A percentile compares a stretch with the other conserved stretches of the same genome.
Evolutionary conservation across 1,140 invertebrate species (phyloP).

Genomic region (Leptinotarsa lineolata): DNA sequence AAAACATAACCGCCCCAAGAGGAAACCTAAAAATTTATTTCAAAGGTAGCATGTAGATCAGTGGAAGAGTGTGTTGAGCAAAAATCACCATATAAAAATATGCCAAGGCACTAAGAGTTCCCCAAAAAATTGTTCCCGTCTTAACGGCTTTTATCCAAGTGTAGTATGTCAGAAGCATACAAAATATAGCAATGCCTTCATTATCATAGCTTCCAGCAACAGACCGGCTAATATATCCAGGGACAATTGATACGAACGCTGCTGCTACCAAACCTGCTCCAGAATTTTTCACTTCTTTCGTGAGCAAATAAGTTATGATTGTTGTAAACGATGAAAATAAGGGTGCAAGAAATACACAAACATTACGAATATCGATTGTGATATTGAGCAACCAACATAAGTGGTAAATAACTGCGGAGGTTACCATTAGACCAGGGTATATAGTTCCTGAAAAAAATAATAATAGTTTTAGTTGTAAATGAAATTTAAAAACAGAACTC

Average conservation of each 20-base stretch:
- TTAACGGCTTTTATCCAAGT: conserved; percentile 98
- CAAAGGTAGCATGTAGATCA: too few relatives aligned
- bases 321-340: conserved; percentile 96
- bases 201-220: conserved; percentile 98
- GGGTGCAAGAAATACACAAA: conserved; percentile 97
- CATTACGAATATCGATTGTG: conserved; percentile 94
- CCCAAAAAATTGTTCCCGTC: conserved; percentile 92
- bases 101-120: conserved; percentile 84
- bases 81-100: conserved; percentile 95
- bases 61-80: neutral
- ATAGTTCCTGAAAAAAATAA: conserved; percentile 77
- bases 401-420: conserved; percentile 90
- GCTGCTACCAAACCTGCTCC: conserved; percentile 92
- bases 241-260: conserved; percentile 94
- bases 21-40: conserved; percentile 70
- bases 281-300: conserved; percentile 92
- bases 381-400: conserved; percentile 88
- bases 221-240: conserved; percentile 95
- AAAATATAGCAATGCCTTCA: conserved; percentile 98
- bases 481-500: too few relatives aligned
- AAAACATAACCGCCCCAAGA: conserved; percentile 99
- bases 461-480: neutral
- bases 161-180: conserved; percentile 97
- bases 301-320: conserved; percentile 92
- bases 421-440: conserved; percentile 97